Conservation (phyloP, 2,888 invertebrate species). For the Nebria salina region DNA sequence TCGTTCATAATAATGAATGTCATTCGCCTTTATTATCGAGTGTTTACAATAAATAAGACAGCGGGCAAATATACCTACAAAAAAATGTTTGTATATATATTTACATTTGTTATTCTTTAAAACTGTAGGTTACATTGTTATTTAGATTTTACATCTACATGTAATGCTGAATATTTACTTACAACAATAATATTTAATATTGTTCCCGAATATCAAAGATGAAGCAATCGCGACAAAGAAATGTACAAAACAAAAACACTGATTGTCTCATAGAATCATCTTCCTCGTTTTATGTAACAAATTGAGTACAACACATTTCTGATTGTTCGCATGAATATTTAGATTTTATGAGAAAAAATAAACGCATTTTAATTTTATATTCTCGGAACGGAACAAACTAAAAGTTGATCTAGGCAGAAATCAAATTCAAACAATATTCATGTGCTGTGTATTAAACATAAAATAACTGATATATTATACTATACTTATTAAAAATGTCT, state of each 20-base stretch:
- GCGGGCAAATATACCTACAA: conserved; percentile 15
- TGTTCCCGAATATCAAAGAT: background rate
- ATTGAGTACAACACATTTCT: background rate
- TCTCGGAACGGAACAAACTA: background rate
- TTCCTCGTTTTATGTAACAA: background rate
- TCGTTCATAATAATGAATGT: conserved; percentile 21
- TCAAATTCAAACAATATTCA: background rate
- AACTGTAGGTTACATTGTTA: conserved; percentile 23
- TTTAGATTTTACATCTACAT: conserved; percentile 42
- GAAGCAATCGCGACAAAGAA: too few relatives aligned
- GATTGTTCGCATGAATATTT: background rate
- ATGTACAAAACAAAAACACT: too few relatives aligned
- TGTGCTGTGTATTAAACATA: background rate
- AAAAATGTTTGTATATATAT: conserved; percentile 29
- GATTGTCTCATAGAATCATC: background rate
- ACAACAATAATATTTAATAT: background rate
- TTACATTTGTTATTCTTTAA: conserved; percentile 37
- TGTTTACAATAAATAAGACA: conserved; percentile 3
- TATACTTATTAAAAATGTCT: background rate
- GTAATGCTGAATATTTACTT: conserved; percentile 33
- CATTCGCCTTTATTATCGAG: conserved; percentile 30
- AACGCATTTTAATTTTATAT: too few relatives aligned
- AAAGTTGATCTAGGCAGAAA: background rate
- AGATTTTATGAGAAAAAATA: background rate
- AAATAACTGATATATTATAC: background rate